Percentiles rank a stretch among this genome's conserved stretches.
These are phyloP conservation scores for Elysia chlorotica DNA, from an alignment of 1,140 invertebrate species.

Conservation along the genomic window DNA sequence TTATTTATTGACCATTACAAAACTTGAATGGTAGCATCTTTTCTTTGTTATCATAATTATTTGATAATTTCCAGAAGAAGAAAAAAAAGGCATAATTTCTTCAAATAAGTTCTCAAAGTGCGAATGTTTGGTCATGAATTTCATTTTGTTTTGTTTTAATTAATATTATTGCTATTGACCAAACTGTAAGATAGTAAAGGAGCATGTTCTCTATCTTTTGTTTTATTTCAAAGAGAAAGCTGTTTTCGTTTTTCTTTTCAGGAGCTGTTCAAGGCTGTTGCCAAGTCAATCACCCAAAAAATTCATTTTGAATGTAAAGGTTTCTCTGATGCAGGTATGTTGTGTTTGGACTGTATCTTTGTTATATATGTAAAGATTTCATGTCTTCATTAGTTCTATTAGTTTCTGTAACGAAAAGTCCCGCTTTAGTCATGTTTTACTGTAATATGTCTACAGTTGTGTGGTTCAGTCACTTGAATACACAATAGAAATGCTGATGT, in stretches of 20 bases:
- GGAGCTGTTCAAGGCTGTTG: constrained; percentile 48
- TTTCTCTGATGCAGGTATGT: constrained; percentile 31
- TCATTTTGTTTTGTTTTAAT: too few relatives aligned
- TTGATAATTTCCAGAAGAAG: too few relatives aligned
- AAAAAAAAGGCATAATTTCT: background rate
- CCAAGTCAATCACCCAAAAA: constrained; percentile 40
- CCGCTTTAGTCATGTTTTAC: background rate
- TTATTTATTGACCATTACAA: too few relatives aligned
- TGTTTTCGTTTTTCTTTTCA: too few relatives aligned
- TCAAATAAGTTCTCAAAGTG: background rate
- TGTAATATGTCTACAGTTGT: background rate
- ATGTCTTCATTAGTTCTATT: background rate
- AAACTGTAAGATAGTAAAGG: too few relatives aligned
- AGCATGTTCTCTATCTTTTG: too few relatives aligned
- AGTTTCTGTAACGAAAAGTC: background rate
- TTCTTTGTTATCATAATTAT: too few relatives aligned
- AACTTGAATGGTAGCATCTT: too few relatives aligned
- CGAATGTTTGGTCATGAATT: constrained; percentile 8
- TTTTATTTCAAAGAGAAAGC: too few relatives aligned
- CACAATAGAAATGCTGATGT: too few relatives aligned
- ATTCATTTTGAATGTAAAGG: constrained; percentile 33
- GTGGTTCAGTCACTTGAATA: background rate
- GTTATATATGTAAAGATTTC: background rate
- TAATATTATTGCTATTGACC: too few relatives aligned
- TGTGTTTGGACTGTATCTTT: background rate